Conservation (phyloP, 2,888 invertebrate species). For the Mimachlamys varia region DNA sequence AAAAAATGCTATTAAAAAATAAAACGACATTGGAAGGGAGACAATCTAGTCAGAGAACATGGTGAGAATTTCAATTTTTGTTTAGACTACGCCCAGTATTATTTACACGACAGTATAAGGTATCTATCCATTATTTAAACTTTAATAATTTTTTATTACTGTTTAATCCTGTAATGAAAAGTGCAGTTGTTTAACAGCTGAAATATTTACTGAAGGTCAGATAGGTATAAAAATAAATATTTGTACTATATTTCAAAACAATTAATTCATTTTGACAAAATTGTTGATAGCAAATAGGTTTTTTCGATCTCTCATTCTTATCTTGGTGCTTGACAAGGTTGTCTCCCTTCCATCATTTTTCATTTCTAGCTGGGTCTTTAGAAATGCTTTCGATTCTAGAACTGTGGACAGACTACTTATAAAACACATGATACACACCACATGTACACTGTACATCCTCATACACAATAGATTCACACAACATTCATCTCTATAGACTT, state of each 20-base stretch:
- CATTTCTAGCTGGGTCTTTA: not conserved
- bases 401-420: not conserved
- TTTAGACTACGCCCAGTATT: too few relatives aligned
- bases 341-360: constrained; percentile 9
- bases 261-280: too few relatives aligned
- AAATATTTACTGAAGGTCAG: too few relatives aligned
- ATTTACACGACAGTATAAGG: too few relatives aligned
- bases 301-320: too few relatives aligned
- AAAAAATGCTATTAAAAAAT: not conserved
- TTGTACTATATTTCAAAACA: too few relatives aligned
- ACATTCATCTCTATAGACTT: not conserved
- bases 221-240: too few relatives aligned
- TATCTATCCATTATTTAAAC: too few relatives aligned
- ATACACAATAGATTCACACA: not conserved
- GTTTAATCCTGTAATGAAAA: too few relatives aligned
- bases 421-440: not conserved
- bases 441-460: not conserved
- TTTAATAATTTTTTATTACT: too few relatives aligned
- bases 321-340: too few relatives aligned
- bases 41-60: not conserved
- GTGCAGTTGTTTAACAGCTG: too few relatives aligned
- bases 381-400: not conserved
- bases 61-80: not conserved
- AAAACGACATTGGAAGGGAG: not conserved
- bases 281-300: not conserved